Base-by-base conservation (phyloP, 2,797 vertebrate genomes). In the Danio kyathit region DNA sequence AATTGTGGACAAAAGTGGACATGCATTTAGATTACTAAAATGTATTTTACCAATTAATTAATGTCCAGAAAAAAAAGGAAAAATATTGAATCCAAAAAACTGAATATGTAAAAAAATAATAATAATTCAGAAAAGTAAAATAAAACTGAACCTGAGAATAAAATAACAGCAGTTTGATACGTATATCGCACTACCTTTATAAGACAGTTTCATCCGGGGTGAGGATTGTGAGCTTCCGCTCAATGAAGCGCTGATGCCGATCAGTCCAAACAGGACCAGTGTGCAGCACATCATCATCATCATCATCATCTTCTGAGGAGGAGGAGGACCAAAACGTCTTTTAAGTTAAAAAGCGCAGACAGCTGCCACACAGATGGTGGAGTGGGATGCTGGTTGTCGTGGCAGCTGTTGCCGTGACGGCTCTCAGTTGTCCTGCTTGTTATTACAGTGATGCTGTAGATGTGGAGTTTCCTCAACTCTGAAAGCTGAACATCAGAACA, bases 151-250 rank as follows among this genome's bases (percentile, higher is more conserved):
- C 3, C 2, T 16, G 16, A 65, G 5, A 43, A 9, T 12, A 9
- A 66, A 2, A n/a, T 48, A 12, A 7, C 46, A 52, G 49, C 2
- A 1, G 1, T 52, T 13, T 5, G 49, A 51, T 3, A n/a, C n/a
- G n/a, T n/a, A 29, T 1, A 29, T 29, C 10, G 2, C 49, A 10
- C 14, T 13, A 95, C 94, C 94, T 94, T 94, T 94, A 82, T 94
- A 93, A 3, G 92, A 93, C 73, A 95, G 91, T 89, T 95, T 95
- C 93, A 95, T 94, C 43, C 94, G 92, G 0, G 94, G 93, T 56
- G 93, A 94, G n/a, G 93, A 88, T 0, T 19, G 3, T 40, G 83
- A 81, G 11, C 72, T 2, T 10, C 82, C 17, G 1, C 14, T 83
- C 64, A 90, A 91, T 10, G 92, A 89, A 14, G 88, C 88, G 4